phyloP scores from a whole-genome alignment of 2,113 vertebrate species.

The Pseudorhombus dupliciocellatus region DNA sequence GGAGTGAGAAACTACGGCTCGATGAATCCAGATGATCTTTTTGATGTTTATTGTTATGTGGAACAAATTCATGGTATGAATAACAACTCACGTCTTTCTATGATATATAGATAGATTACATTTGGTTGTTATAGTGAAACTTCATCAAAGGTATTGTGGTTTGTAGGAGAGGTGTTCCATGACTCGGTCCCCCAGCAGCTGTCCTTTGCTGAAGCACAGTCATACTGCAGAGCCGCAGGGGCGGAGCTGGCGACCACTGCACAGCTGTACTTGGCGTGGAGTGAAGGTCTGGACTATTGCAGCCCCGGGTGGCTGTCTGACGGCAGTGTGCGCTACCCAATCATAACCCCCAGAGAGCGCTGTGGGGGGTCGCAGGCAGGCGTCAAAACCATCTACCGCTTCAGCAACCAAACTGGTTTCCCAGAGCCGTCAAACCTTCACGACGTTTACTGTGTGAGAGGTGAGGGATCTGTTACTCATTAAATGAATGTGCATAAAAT shows the following conservation, averaged over 20 bases:
- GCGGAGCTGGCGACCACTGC: conserved; percentile 87
- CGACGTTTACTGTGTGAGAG: conserved; percentile 92
- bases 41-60: conserved; percentile 94
- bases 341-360: conserved; percentile 87
- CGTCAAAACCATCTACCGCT: conserved; percentile 92
- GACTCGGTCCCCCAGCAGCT: conserved; percentile 80
- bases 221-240: conserved; percentile 80
- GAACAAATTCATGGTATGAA: conserved; percentile 87
- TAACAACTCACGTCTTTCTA: not conserved
- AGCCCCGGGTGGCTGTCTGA: conserved; percentile 94
- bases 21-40: conserved; percentile 85
- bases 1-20: conserved; percentile 93
- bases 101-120: not conserved
- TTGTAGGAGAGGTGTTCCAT: conserved; percentile 88
- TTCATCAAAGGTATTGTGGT: conserved; percentile 4
- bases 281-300: conserved; percentile 88
- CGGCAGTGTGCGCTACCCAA: conserved; percentile 95
- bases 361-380: conserved; percentile 89
- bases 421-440: conserved; percentile 86
- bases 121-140: not conserved
- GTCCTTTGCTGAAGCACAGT: conserved; percentile 84
- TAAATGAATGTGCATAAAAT: too few species aligned
- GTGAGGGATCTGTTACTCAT: conserved; percentile 68
- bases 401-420: conserved; percentile 94
- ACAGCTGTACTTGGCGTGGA: conserved; percentile 94